A percentile compares a stretch with the other conserved stretches of the same genome.
phyloP scores from a whole-genome alignment of 2,113 vertebrate species.

The Talpa occidentalis region DNA sequence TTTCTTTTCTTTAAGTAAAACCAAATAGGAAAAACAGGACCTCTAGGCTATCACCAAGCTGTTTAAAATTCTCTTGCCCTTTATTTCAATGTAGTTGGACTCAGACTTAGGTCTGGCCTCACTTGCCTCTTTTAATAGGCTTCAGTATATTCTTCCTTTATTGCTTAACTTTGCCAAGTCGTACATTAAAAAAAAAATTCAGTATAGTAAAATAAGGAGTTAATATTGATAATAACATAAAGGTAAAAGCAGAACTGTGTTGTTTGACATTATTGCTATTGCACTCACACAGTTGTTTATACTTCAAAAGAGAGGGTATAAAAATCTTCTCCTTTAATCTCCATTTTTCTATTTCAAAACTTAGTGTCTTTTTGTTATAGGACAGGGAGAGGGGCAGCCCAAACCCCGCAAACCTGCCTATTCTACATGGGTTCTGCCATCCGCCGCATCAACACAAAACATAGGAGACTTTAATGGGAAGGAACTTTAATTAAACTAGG shows the following conservation, averaged over 20 bases:
- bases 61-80: rapidly evolving
- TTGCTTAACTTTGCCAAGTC: background rate
- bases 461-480: too few species aligned
- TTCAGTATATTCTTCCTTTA: background rate
- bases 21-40: background rate
- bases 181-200: background rate
- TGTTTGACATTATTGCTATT: background rate
- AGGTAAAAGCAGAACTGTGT: background rate
- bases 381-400: too few species aligned
- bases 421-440: too few species aligned
- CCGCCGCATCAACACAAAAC: too few species aligned
- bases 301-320: background rate
- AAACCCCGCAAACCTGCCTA: too few species aligned
- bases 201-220: background rate
- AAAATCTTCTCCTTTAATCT: background rate
- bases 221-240: background rate
- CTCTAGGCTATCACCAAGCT: background rate
- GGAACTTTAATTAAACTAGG: too few species aligned
- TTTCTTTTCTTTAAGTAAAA: background rate
- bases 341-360: background rate
- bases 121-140: background rate
- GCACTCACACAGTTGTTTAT: background rate
- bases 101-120: background rate
- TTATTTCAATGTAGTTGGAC: background rate
- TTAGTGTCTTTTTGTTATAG: background rate